phyloP scores from a whole-genome alignment of 2,888 invertebrate species.

The Linnaemya vulpina region DNA sequence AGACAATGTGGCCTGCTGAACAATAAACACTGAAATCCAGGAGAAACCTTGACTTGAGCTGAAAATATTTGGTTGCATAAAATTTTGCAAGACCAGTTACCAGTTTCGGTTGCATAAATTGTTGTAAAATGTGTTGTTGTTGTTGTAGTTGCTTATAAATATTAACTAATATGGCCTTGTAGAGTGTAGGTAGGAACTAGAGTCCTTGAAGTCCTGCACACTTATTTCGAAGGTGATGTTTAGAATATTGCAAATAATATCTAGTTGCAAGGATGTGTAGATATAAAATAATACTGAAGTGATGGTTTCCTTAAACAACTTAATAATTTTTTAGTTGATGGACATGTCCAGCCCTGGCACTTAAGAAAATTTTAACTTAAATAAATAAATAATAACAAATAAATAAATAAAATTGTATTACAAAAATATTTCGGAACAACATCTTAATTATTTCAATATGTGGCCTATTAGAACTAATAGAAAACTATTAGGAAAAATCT shows the following conservation, averaged over 20 bases:
- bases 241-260: not conserved
- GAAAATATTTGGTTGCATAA: conserved; percentile 39
- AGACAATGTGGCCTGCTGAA: conserved; percentile 13
- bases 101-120: conserved; percentile 65
- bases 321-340: too few species aligned
- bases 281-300: not conserved
- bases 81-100: conserved; percentile 58
- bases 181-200: conserved; percentile 17
- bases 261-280: not conserved
- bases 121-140: conserved; percentile 25
- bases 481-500: too few species aligned
- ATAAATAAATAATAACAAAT: too few species aligned
- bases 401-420: too few species aligned
- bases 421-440: too few species aligned
- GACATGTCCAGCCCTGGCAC: too few species aligned
- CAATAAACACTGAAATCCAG: conserved; percentile 44
- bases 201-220: not conserved
- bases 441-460: too few species aligned
- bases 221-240: not conserved
- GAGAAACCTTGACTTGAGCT: conserved; percentile 50
- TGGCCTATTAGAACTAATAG: too few species aligned
- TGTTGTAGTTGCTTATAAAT: conserved; percentile 3
- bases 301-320: too few species aligned
- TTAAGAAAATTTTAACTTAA: too few species aligned
- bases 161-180: conserved; percentile 52